Evolutionary conservation across 2,888 invertebrate genomes (phyloP), one percentile per base, ranked within the genome.

Genomic region (Parasteatoda lunata): DNA sequence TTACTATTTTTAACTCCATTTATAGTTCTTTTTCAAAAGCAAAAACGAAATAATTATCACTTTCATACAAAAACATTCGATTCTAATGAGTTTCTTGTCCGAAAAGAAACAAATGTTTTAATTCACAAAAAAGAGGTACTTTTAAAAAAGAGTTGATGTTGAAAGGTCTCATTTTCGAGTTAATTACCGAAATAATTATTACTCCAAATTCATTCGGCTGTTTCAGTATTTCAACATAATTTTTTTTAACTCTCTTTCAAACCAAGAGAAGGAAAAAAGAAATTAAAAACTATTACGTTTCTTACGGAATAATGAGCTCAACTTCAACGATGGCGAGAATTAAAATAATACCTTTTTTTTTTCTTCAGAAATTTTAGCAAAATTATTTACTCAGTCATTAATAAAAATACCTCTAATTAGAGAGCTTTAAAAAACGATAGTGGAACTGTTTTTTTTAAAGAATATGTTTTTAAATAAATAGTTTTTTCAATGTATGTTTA

Each of bases 101-200:
- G 0, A 59, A 4, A 5, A 59, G 9, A 59, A 59, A 7, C 59
- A 59, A 8, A 59, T 7, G 3, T 4, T 8, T 3, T 13, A 59
- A 59, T 59, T 59, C 59, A 59, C 11, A 13, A 59, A 13, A 59
- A 59, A 8, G 59, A 13, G 9, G 9, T 11, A 5, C 59, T 59
- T 59, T 59, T 0, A n/a, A 59, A 59, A 84, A 84, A 84, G 66
- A 48, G 72, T 48, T 47, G 71, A 65, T 72, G 72, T 84, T 84
- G 77, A 73, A 45, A 75, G 78, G 77, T 84, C 78, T 71, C 80
- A 85, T 85, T 80, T 80, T 71, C 71, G 79, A 73, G 71, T 85
- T 85, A 85, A 85, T 85, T 85, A 77, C 85, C 85, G 80, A 76
- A 85, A 85, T 85, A 76, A 76, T 80, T 79, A 73, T 66, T 68